A percentile compares a stretch with the other conserved stretches of the same genome.
These are phyloP conservation scores for Psophia crepitans DNA, from an alignment of 2,113 vertebrate species.

Conservation along the genomic window DNA sequence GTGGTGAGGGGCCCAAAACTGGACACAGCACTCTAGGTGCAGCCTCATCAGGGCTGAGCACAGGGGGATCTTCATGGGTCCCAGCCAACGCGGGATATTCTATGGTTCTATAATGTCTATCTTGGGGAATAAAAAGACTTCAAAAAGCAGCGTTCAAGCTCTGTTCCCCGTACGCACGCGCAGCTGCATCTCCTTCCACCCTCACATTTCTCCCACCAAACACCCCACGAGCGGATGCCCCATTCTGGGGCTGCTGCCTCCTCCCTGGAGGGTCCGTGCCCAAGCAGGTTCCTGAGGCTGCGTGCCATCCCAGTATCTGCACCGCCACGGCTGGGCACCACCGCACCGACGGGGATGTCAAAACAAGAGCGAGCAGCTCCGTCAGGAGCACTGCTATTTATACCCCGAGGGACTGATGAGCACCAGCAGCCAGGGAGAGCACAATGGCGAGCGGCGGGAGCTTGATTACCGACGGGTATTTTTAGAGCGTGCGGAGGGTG, in stretches of 20 bases:
- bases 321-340: background rate
- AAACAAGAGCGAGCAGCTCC: background rate
- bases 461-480: constrained; percentile 62
- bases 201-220: background rate
- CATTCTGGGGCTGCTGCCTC: rapidly evolving
- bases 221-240: rapidly evolving
- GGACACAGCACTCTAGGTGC: too few relatives aligned
- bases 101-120: too few relatives aligned
- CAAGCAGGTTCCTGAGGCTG: background rate
- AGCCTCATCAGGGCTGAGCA: too few relatives aligned
- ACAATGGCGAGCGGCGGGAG: constrained; percentile 23
- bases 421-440: constrained; percentile 26
- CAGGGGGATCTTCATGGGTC: too few relatives aligned
- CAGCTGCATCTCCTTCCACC: background rate
- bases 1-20: too few relatives aligned
- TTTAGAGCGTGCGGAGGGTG: constrained; percentile 33
- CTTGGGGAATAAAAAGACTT: background rate
- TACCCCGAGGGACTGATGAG: constrained; percentile 35
- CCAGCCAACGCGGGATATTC: too few relatives aligned
- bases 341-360: background rate
- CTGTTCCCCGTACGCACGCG: rapidly evolving
- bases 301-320: background rate
- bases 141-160: background rate
- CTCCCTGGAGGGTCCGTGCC: background rate
- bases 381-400: constrained; percentile 18